phyloP scores from a whole-genome alignment of 2,113 vertebrate genomes.

The Charina bottae region DNA sequence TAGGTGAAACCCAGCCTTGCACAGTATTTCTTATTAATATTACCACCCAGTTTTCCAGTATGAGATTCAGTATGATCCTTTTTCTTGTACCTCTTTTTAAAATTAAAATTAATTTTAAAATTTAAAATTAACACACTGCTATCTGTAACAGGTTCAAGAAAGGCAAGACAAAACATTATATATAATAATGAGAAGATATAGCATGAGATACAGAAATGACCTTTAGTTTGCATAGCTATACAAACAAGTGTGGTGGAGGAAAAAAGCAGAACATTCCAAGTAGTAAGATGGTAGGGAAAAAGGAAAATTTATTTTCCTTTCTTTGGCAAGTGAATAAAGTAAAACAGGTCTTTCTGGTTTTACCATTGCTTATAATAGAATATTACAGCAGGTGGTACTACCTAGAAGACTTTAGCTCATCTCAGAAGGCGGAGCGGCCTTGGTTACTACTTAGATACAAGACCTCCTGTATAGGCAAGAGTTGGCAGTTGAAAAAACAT shows the following conservation, averaged over 20 bases:
- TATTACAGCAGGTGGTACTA: not conserved
- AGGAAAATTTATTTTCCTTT: not conserved
- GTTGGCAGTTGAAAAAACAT: not conserved
- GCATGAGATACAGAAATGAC: not conserved
- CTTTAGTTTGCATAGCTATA: not conserved
- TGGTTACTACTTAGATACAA: not conserved
- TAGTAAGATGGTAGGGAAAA: not conserved
- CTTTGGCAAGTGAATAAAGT: not conserved
- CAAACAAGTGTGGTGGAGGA: not conserved
- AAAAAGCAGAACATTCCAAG: not conserved
- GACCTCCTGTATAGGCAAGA: not conserved
- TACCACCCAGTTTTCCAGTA: not conserved
- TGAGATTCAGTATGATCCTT: not conserved
- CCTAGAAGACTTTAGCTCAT: not conserved
- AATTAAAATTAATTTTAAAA: not conserved
- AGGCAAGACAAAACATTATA: not conserved
- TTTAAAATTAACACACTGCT: not conserved
- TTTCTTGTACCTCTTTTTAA: not conserved
- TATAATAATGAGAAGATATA: not conserved
- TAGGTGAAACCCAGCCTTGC: not conserved
- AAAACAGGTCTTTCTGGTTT: not conserved
- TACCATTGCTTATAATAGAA: not conserved
- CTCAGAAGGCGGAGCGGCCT: not conserved
- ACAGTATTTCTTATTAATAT: not conserved
- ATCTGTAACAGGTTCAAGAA: not conserved